phyloP scores from a whole-genome alignment of 2,888 invertebrate genomes.

The Schizotus pectinicornis region DNA sequence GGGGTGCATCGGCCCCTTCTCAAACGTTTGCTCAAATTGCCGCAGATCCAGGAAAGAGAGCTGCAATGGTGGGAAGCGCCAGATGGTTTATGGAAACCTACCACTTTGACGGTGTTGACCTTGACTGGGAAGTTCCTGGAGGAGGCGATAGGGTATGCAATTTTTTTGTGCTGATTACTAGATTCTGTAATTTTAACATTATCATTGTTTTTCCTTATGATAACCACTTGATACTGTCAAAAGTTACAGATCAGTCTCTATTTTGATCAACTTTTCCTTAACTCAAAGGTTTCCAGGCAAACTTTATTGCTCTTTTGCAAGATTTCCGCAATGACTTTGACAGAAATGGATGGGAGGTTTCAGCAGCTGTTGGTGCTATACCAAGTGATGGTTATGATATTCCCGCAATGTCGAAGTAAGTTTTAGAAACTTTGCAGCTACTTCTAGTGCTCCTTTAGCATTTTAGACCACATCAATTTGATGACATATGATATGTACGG shows the following conservation, averaged over 20 bases:
- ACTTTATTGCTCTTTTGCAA: constrained; percentile 28
- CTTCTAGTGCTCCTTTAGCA: constrained; percentile 49
- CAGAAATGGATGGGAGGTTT: constrained; percentile 57
- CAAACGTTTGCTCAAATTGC: constrained; percentile 35
- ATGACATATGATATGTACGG: constrained; percentile 80
- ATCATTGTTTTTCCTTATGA: constrained; percentile 3
- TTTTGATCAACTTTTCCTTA: too few species aligned
- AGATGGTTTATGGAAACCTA: constrained; percentile 37
- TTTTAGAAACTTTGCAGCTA: not conserved
- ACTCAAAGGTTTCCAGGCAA: constrained; percentile 26
- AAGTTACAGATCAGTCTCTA: too few species aligned
- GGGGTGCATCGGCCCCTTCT: constrained; percentile 39
- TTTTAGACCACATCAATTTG: constrained; percentile 70
- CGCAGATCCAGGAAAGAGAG: constrained; percentile 33
- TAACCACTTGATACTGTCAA: too few species aligned
- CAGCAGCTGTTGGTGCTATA: constrained; percentile 61
- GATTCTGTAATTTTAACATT: not conserved
- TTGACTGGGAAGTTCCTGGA: constrained; percentile 45
- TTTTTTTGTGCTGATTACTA: too few species aligned
- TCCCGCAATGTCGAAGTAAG: constrained; percentile 60
- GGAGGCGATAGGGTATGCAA: constrained; percentile 31
- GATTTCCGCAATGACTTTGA: constrained; percentile 4
- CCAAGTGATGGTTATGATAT: constrained; percentile 65
- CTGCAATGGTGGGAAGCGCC: constrained; percentile 40
- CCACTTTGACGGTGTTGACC: constrained; percentile 43